Evolutionary conservation across 2,113 vertebrate species (phyloP).

Genomic region (Abramis brama): DNA sequence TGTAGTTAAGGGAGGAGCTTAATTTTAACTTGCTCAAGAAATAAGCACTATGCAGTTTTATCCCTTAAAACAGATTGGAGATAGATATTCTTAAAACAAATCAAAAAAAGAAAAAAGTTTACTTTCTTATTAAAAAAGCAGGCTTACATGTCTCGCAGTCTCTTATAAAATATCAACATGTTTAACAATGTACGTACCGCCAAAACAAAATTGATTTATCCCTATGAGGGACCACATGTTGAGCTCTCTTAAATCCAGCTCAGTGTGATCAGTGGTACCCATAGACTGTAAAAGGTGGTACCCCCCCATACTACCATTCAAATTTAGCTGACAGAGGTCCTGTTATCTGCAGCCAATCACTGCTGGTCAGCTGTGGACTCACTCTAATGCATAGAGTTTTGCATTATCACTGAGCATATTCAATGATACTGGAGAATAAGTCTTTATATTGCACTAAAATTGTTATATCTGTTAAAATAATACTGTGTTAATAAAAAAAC

Average conservation of each 20-base stretch:
- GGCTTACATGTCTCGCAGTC: not conserved
- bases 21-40: not conserved
- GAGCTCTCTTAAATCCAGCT: not conserved
- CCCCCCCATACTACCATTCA: not conserved
- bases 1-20: not conserved
- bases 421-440: not conserved
- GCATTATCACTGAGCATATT: not conserved
- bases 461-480: not conserved
- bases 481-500: not conserved
- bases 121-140: not conserved
- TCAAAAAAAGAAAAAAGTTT: not conserved
- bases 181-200: not conserved
- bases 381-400: not conserved
- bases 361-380: not conserved
- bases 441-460: not conserved
- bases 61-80: not conserved
- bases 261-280: not conserved
- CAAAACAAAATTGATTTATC: not conserved
- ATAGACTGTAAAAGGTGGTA: no score
- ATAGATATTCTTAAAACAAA: not conserved
- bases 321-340: not conserved
- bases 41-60: not conserved
- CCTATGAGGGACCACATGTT: not conserved
- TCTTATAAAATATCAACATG: not conserved
- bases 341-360: not conserved